Base-by-base conservation (phyloP, 2,797 vertebrate species). In the Lepilemur ruficaudatus region DNA sequence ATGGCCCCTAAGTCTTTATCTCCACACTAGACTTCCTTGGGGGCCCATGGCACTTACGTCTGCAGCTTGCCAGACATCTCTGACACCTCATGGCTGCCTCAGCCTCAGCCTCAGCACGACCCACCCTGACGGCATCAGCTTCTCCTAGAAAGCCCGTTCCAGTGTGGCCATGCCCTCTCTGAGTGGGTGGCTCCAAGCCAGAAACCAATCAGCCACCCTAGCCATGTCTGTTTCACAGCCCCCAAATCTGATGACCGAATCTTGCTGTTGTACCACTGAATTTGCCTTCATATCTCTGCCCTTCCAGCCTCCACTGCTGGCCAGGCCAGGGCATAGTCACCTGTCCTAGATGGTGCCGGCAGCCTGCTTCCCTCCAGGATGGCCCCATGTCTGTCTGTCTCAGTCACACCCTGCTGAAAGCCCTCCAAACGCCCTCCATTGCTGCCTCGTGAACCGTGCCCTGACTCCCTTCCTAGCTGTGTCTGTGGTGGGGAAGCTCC, bases 11-110 rank as follows among this genome's bases (percentile, higher is more conserved):
- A 52, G 41, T 61, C 7, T 35, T 59, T 50, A 10, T 43, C 20
- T 90, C 50, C 67, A 46, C 38, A 8, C 57, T 57, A 15, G 18
- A 73, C 65, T 50, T 76, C 57, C 35, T 48, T n/a, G 32, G 55
- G 17, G 43, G 2, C 13, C 63, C 12, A 28, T 65, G 57, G n/a
- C 0, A 0, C 1, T 18, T 7, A 1, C 14, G 6, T 30, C 52
- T 93, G 41, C 7, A 48, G 18, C 63, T 69, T 46, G 20, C 63
- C 48, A 23, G 85, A n/a, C 72, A 20, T 3, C 32, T 48, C 32
- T 48, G 63, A 70, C 18, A 18, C 32, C 20, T 41, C 20, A n/a
- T 18, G 25, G 43, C 22, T 35, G 32, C 18, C 73, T 22, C 25
- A 14, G 14, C 17, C 73, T 25, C 15, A 12, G 13, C 61, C 32